Evolutionary conservation across 1,140 invertebrate species (phyloP), one percentile per base, ranked within the genome.

Genomic region (Penaeus japonicus): DNA sequence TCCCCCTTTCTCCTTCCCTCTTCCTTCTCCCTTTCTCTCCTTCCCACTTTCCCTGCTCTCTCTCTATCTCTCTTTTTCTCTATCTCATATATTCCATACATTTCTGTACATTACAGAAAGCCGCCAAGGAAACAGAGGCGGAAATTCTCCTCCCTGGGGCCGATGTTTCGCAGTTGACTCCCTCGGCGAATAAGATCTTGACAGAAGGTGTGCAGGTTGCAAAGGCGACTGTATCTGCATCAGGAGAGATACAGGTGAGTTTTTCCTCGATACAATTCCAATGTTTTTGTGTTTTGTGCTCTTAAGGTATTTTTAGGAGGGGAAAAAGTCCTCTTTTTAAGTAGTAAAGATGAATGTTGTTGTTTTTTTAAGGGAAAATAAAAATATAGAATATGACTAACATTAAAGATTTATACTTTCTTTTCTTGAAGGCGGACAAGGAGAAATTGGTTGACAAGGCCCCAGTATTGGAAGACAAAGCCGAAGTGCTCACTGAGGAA

Each of bases 71-170:
- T 47, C 47, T 47, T 15, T 12, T 15, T 47, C 15, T 47, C 47
- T 47, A 1, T 15, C 47, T 47, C 15, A 0, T 73, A 27, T 15
- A 10, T 0, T 73, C 32, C 32, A 73, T 0, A 73, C 1, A 85
- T 89, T 87, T 35, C 24, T 89, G 57, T 35, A n/a, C 24, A 10
- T n/a, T 62, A 10, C 89, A 86, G 39, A 81, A 85, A 30, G 84
- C 89, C 35, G 81, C 62, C 35, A 90, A 89, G 54, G 91, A 91
- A 65, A 89, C 59, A 39, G 78, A 89, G 39, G 94, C 94, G 90
- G 85, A 92, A 55, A 87, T 95, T n/a, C 92, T 94, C 81, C 95
- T 95, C 91, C 94, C 94, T 90, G 95, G 95, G 54, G 93, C 94
- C 0, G 92, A 94, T 59, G 89, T 92, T 35, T 89, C 91, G 39